Evolutionary conservation across 92 coral and sea anemone genomes (phyloP), one percentile per base, ranked within the genome.

Genomic region (Palythoa caribaeorum): DNA sequence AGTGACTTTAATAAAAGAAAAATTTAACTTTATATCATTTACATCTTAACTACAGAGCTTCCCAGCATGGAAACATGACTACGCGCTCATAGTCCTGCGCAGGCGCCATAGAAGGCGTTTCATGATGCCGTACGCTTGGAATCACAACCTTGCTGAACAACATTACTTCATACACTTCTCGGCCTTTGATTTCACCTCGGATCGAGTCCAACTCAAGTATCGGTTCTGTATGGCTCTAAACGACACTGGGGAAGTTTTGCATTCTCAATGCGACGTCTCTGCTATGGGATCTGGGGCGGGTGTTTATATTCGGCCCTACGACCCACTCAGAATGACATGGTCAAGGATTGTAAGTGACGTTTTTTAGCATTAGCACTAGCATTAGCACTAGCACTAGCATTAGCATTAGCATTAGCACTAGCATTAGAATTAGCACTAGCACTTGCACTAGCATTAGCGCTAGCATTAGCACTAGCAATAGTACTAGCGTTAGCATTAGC

Each of bases 281-380:
- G 79, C 73, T 28, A 15, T 40, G 80, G 89, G 80, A 1, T 76
- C 88, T 52, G 92, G 92, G 36, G 92, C 92, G 60, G 92, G 92
- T 3, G 89, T 89, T 19, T 89, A 89, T 47, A 84, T 84, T 87
- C 92, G 81, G 71, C 80, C 87, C 28, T 89, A 84, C 60, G 89
- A 89, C 50, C 47, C 81, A 16, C 37, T 66, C 71, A 84, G 10
- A 39, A 78, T 63, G 52, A 63, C 80, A 12, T 89, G 92, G 92
- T 47, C 76, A 12, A 70, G 89, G 38, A 52, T 76, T 72, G 92
- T 89, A 77, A 77, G 92, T 69, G 35, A 35, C 54, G 40, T 73
- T 3, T 3, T 7, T 28, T 28, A 28, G 28, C 28, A 28, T 0
- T 28, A 28, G 28, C 28, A 28, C 0, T 28, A 28, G 28, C 28